These are phyloP conservation scores for Hydractinia symbiolongicarpus DNA, from an alignment of 30 jellyfish, hydroid and myxozoan species.

Conservation along the genomic window DNA sequence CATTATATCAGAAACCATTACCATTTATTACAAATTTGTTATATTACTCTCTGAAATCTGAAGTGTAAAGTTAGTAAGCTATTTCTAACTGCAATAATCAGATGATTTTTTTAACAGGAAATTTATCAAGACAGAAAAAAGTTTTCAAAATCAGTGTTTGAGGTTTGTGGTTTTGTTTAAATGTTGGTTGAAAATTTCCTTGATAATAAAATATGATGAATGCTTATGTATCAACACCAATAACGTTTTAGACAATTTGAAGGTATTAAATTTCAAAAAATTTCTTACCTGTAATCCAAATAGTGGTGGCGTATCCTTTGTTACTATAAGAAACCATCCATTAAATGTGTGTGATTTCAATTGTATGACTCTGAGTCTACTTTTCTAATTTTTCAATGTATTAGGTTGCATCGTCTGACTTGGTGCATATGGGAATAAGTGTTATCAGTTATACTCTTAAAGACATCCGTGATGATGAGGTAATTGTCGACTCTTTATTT, in stretches of 20 bases:
- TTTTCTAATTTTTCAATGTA: not conserved
- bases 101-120: constrained; percentile 29
- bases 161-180: constrained; percentile 41
- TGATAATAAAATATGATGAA: no score
- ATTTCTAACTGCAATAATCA: no score
- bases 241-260: no score
- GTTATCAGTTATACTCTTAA: constrained; percentile 84
- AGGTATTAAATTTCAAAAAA: no score
- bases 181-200: not conserved
- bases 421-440: constrained; percentile 93
- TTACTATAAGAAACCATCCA: no score
- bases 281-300: no score
- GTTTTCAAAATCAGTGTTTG: constrained; percentile 87
- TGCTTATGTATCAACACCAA: no score
- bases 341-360: no score
- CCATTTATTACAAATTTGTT: not conserved
- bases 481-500: not conserved
- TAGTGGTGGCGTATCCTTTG: no score
- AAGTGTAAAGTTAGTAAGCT: no score
- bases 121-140: constrained; percentile 88
- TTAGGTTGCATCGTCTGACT: constrained; percentile 90
- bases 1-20: not conserved
- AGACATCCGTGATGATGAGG: constrained; percentile 96
- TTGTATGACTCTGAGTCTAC: not conserved
- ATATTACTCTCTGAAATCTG: not conserved